Percentiles rank a stretch among this genome's conserved stretches.
Evolutionary conservation across 2,113 vertebrate species (phyloP).

Genomic region (Microtus pennsylvanicus): DNA sequence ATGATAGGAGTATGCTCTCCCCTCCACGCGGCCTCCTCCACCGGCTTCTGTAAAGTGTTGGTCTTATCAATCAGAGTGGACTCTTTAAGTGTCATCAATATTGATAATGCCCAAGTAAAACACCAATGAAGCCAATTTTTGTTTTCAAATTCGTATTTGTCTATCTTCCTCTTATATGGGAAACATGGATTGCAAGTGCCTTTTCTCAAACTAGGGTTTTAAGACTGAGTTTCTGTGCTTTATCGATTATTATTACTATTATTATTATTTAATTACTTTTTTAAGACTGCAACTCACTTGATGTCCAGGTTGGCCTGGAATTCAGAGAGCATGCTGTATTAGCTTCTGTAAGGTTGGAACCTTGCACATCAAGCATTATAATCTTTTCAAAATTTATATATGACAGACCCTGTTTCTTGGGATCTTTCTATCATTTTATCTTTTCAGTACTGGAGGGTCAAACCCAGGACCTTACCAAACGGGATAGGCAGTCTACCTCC

Average conservation of each 20-base stretch:
- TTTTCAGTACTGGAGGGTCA: neutral
- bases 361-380: neutral
- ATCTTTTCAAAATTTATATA: neutral
- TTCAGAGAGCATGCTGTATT: neutral
- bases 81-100: neutral
- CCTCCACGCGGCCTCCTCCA: neutral
- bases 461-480: neutral
- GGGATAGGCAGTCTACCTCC: neutral
- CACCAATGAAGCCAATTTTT: neutral
- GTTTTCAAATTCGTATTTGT: slow-evolving; percentile 2
- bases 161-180: neutral
- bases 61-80: neutral
- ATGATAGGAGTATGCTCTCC: neutral
- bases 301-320: neutral
- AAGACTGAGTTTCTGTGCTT: neutral
- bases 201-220: neutral
- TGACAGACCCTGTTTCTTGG: neutral
- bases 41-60: neutral
- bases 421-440: neutral
- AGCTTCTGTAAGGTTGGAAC: neutral
- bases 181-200: neutral
- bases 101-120: neutral
- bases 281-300: neutral
- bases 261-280: neutral
- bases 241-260: neutral